Percentiles rank a stretch among this genome's conserved stretches.
phyloP scores from a whole-genome alignment of 2,888 invertebrate genomes.

The Steinernema hermaphroditum region DNA sequence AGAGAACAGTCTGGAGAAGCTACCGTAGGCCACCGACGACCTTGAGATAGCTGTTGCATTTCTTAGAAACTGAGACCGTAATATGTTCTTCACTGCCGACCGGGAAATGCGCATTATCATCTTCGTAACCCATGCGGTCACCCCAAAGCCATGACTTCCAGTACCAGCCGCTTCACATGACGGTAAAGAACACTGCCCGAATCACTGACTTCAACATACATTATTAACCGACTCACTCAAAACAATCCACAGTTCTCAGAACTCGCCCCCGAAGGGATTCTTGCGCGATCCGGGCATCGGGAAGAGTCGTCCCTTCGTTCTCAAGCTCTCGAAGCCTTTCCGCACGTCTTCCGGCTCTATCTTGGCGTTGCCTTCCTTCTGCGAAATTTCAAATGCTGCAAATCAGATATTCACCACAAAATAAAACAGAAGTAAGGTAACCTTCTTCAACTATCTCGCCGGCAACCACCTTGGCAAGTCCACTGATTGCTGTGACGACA shows the following conservation, averaged over 20 bases:
- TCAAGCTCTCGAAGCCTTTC: neutral
- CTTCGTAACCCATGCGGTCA: too few species aligned
- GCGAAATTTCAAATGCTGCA: neutral
- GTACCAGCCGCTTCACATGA: too few species aligned
- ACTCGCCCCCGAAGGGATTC: neutral
- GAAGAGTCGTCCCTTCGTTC: neutral
- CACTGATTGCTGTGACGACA: conserved; percentile 98
- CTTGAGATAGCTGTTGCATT: too few species aligned
- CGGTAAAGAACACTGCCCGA: too few species aligned
- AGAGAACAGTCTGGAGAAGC: too few species aligned
- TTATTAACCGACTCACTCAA: neutral
- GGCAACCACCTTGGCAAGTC: conserved; percentile 96
- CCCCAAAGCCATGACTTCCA: too few species aligned
- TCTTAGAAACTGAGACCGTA: too few species aligned
- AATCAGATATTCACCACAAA: neutral
- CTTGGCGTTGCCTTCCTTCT: neutral
- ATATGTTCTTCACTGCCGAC: too few species aligned
- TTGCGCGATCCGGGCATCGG: conserved; percentile 10
- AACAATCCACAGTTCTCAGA: neutral
- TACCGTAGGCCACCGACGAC: too few species aligned
- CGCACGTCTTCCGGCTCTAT: neutral
- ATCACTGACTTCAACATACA: too few species aligned
- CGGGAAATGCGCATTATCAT: too few species aligned
- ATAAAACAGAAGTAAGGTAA: too few species aligned
- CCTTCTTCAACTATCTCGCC: conserved; percentile 99